Evolutionary conservation across 2,113 vertebrate genomes (phyloP).

Genomic region (Mustela lutreola): DNA sequence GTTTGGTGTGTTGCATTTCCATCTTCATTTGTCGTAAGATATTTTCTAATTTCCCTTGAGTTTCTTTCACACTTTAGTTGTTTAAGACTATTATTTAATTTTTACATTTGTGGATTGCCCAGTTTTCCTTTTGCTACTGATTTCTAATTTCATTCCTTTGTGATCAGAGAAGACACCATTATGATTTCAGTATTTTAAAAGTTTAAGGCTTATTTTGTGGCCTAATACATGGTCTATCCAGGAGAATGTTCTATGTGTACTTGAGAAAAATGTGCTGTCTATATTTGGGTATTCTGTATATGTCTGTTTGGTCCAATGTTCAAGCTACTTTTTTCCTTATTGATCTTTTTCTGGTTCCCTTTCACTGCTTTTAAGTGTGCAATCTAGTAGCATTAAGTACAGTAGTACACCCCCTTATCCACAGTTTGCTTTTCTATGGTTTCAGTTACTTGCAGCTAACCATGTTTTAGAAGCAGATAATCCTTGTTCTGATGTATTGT

Average conservation of each 20-base stretch:
- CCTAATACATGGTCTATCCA: not conserved
- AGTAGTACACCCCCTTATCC: not conserved
- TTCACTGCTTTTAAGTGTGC: not conserved
- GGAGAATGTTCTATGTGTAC: not conserved
- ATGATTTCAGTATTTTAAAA: not conserved
- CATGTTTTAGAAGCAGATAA: not conserved
- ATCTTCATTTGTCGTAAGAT: not conserved
- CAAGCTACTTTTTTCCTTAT: not conserved
- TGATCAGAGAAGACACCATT: not conserved
- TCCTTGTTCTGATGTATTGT: not conserved
- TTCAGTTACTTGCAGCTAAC: not conserved
- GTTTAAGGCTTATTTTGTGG: not conserved
- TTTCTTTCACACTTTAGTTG: not conserved
- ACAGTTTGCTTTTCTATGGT: not conserved
- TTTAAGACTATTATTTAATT: not conserved
- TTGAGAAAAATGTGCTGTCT: not conserved
- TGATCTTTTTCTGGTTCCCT: not conserved
- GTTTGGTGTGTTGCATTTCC: not conserved
- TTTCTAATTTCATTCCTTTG: not conserved
- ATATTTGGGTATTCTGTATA: not conserved
- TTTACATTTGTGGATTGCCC: not conserved
- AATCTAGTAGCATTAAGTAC: not conserved
- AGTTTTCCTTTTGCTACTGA: not conserved
- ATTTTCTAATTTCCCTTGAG: not conserved
- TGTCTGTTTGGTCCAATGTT: not conserved